Base-by-base conservation (phyloP, 2,888 invertebrate species). In the Cephalotes varians region DNA sequence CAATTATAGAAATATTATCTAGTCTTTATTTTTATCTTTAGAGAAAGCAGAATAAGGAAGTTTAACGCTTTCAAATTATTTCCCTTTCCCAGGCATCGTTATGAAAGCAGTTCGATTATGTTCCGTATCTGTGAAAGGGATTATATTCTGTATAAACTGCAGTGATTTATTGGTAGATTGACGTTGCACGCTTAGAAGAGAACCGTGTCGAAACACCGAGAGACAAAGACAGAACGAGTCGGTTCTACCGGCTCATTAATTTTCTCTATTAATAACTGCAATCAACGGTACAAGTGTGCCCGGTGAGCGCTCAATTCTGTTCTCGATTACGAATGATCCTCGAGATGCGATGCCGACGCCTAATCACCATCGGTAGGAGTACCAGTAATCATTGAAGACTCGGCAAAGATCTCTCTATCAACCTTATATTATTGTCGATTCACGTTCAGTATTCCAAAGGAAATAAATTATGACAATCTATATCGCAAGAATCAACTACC, bases 251-350 rank as follows among this genome's bases (percentile, higher is more conserved):
- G 81, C 87, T 90, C 88, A 90, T 90, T 90, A 90, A 90, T 90
- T 88, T 90, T 85, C 86, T 86, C 90, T 90, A 90, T 90, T 90
- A 90, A 90, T 90, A 90, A 88, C 87, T 72, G 87, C 90, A 87
- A 87, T 88, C 90, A 90, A 72, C 87, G 82, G 83, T 76, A 83
- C 83, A 69, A 85, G 86, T 85, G 82, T 77, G 83, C 86, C 73
- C 83, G 86, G 83, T 86, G 90, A 90, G 83, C 82, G 90, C 90
- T 90, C 86, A 87, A 90, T 90, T 88, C 85, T 73, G 83, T 87
- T 87, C 90, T 86, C 90, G 85, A 90, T 90, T 90, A 90, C 89
- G 87, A 88, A 90, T 86, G 90, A 90, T 87, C 86, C 79, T 67
- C 79, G 79, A 64, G 84, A 85, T 71, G 73, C 84, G 65, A 76